phyloP scores from a whole-genome alignment of 1,140 invertebrate genomes.

The Aricia agestis region DNA sequence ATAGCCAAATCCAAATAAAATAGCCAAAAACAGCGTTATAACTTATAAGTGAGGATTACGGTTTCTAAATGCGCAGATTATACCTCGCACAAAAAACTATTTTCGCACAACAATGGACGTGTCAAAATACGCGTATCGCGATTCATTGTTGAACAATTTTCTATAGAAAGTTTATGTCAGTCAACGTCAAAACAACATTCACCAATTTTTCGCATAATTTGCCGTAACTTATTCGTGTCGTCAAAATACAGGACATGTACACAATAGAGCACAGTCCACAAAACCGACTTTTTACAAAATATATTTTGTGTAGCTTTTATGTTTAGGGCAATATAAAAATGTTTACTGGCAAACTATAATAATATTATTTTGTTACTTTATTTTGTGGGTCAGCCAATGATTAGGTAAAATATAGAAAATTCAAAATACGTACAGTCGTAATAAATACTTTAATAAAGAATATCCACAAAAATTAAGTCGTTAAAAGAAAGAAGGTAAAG shows the following conservation, averaged over 20 bases:
- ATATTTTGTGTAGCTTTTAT: background rate
- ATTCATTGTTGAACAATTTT: conserved; percentile 47
- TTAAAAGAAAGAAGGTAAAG: background rate
- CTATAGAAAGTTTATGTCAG: conserved; percentile 68
- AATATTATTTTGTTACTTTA: no score
- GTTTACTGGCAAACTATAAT: background rate
- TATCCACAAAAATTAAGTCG: background rate
- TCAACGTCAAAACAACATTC: conserved; percentile 66
- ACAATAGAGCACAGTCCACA: background rate
- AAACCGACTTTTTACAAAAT: background rate
- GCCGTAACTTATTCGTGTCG: conserved; percentile 5
- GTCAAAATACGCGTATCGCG: conserved; percentile 9
- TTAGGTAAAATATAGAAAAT: background rate
- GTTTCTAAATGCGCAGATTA: background rate
- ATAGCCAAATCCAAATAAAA: conserved; percentile 15
- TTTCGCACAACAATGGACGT: conserved; percentile 7
- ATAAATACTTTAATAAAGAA: background rate
- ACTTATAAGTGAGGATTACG: conserved; percentile 3
- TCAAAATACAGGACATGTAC: conserved; percentile 1
- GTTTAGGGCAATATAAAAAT: background rate
- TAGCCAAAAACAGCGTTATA: background rate
- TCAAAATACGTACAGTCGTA: background rate
- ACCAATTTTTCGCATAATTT: conserved; percentile 40
- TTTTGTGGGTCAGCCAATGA: background rate
- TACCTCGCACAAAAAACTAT: background rate